These are phyloP conservation scores for Pseudochirops corinnae DNA, from an alignment of 2,797 vertebrate species.

Conservation along the genomic window DNA sequence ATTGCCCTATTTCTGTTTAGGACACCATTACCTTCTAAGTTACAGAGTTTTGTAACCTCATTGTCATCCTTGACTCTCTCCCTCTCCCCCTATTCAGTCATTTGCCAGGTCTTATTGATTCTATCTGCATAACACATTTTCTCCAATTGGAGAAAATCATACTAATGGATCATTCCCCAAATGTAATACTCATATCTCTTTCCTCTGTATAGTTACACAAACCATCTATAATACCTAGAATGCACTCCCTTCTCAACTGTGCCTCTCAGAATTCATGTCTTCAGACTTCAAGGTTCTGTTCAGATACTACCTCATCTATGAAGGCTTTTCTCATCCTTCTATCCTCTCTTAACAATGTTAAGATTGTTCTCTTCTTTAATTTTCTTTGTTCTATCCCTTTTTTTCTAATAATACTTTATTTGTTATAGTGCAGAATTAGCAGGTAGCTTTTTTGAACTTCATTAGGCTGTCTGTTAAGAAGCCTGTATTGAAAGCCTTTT, in stretches of 20 bases:
- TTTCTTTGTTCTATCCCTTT: neutral
- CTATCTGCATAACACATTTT: neutral
- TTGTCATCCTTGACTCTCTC: neutral
- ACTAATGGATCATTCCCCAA: too few species aligned
- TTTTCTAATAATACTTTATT: too few species aligned
- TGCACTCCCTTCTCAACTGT: neutral
- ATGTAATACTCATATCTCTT: neutral
- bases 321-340: neutral
- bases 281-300: neutral
- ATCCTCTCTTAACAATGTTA: neutral
- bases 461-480: neutral
- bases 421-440: too few species aligned
- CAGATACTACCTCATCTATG: neutral
- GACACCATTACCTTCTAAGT: too few species aligned
- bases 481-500: neutral
- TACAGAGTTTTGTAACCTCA: too few species aligned
- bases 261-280: neutral
- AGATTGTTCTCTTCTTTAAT: too few species aligned
- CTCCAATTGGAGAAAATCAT: neutral
- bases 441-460: neutral
- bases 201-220: neutral
- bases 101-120: neutral
- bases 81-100: neutral
- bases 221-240: neutral
- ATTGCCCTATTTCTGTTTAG: neutral